Conservation (phyloP, 2,888 invertebrate genomes). For the Drymonia ruficornis region DNA sequence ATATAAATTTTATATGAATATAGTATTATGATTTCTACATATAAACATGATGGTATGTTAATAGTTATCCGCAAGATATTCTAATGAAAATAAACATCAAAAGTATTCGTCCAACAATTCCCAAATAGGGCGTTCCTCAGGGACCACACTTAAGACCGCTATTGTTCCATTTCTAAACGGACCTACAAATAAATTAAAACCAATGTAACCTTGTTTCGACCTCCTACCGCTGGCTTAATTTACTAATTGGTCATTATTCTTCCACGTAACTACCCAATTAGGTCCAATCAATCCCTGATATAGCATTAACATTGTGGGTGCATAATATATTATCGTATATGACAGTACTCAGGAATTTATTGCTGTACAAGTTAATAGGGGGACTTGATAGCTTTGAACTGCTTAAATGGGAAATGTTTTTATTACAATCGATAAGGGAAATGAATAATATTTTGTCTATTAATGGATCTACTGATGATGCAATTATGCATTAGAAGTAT, state of each 20-base stretch:
- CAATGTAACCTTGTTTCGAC: slow-evolving; percentile 54
- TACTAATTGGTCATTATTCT: slow-evolving; percentile 78
- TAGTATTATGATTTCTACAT: neutral
- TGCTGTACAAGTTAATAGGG: slow-evolving; percentile 50
- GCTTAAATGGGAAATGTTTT: slow-evolving; percentile 56
- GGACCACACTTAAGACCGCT: slow-evolving; percentile 40
- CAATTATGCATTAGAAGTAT: slow-evolving; percentile 3
- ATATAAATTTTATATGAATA: neutral
- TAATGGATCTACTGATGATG: slow-evolving; percentile 26
- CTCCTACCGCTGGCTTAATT: slow-evolving; percentile 67
- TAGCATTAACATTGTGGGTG: slow-evolving; percentile 65
- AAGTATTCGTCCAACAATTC: neutral
- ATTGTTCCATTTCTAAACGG: slow-evolving; percentile 32
- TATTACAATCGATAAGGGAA: slow-evolving; percentile 54
- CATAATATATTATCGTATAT: slow-evolving; percentile 62
- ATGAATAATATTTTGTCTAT: slow-evolving; percentile 46
- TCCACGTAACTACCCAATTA: slow-evolving; percentile 76
- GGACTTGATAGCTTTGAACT: slow-evolving; percentile 51
- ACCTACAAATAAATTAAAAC: slow-evolving; percentile 54
- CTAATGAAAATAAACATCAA: neutral
- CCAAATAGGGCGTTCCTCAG: slow-evolving; percentile 38
- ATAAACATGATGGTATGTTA: too few relatives aligned
- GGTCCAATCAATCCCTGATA: slow-evolving; percentile 76
- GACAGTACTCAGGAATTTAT: slow-evolving; percentile 63
- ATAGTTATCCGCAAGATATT: too few relatives aligned